Evolutionary conservation across 2,113 vertebrate genomes (phyloP), one percentile per base, ranked within the genome.

Genomic region (Atrichornis clamosus): DNA sequence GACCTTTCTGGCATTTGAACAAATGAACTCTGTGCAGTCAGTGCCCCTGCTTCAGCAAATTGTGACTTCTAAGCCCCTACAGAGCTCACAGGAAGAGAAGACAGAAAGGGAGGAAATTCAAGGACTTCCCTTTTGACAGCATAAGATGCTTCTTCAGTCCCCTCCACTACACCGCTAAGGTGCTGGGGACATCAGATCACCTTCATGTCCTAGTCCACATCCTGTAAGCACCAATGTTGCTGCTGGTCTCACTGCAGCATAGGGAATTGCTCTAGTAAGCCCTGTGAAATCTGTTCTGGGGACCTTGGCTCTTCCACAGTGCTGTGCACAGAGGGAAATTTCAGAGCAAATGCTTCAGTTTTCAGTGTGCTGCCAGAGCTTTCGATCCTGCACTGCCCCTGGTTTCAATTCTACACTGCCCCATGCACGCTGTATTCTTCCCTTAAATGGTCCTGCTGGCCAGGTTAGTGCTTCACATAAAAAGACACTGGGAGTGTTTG

Each of bases 391-490:
- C 50, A 56, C 87, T 91, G 50, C 47, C 21, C 32, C 13, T 0
- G 0, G 65, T 94, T 91, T 93, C 85, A 83, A 28, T 80, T 90
- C 72, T 59, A 20, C 5, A 1, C 56, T 76, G 47, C 64, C 39
- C 88, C 32, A 55, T 64, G 84, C 73, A 84, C 9, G 2, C 78
- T 7, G 35, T 78, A 85, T 79, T 91, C 64, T 86, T 90, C 58
- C 39, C 22, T 84, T 78, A 72, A 95, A 84, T 86, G 49, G 27
- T 89, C 58, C 69, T 62, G 78, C 88, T 73, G 76, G 88, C 86
- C 83, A 95, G 95, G 80, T 95, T 94, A 97, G 90, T 39, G 44
- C 53, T 96, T 92, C 92, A 72, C 86, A 93, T 58, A 79, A 95
- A 94, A 88, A 78, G 73, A 78, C n/a, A 67, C 55, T 81, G 73